These are phyloP conservation scores for Drosophila tanythrix DNA, from an alignment of 2,888 invertebrate genomes.

Conservation along the genomic window DNA sequence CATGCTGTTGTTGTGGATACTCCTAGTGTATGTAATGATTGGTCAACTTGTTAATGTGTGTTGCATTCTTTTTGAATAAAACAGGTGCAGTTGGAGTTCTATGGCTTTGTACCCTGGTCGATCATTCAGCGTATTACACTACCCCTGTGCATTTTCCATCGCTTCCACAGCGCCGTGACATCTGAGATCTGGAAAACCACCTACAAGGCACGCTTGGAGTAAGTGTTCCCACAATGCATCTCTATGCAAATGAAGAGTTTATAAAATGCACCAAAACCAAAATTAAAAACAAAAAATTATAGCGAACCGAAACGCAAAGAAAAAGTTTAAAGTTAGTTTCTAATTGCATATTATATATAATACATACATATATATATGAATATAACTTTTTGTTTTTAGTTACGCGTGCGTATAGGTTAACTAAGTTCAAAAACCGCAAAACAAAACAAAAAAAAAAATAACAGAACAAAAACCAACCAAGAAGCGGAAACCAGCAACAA, in stretches of 20 bases:
- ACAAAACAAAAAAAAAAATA: conserved; percentile 10
- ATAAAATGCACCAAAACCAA: conserved; percentile 64
- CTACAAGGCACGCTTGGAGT: conserved; percentile 95
- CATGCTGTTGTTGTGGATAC: too few species aligned
- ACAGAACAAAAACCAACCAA: conserved; percentile 8
- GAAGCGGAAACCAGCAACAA: conserved; percentile 15
- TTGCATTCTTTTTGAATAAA: not conserved
- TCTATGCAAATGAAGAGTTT: conserved; percentile 31
- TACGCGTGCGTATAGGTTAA: conserved; percentile 64
- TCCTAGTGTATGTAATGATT: not conserved
- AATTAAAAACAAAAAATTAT: conserved; percentile 41
- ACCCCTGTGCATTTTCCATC: conserved; percentile 97
- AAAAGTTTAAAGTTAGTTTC: conserved; percentile 71
- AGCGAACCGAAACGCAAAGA: conserved; percentile 50
- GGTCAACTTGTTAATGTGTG: not conserved
- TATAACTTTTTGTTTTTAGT: conserved; percentile 57
- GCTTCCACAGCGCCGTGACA: conserved; percentile 97
- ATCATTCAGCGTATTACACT: conserved; percentile 96
- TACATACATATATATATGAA: conserved; percentile 46
- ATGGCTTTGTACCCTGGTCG: conserved; percentile 96
- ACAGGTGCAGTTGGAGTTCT: conserved; percentile 94
- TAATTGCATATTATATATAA: conserved; percentile 66
- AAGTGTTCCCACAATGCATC: conserved; percentile 82
- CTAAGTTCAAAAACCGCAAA: conserved; percentile 61
- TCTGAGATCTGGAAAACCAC: conserved; percentile 98